Evolutionary conservation across 2,797 vertebrate species (phyloP).

Genomic region (Melanotaenia maccullochi): DNA sequence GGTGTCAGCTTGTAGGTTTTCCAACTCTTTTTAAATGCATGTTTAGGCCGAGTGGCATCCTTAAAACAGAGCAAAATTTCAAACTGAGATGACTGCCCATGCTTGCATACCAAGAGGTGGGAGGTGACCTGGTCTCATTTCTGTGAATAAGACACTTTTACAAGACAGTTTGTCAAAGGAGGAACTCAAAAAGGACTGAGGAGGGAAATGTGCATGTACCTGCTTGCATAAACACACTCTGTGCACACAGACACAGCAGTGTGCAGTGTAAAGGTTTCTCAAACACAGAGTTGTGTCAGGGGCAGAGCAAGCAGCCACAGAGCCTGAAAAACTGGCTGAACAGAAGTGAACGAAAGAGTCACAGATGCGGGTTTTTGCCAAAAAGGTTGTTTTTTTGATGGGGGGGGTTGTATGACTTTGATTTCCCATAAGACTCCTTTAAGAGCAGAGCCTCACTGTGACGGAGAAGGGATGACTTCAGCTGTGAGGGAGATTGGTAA

Average conservation of each 20-base stretch:
- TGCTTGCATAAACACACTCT: constrained; percentile 64
- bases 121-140: constrained; percentile 41
- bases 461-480: constrained; percentile 37
- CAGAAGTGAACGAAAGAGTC: constrained; percentile 29
- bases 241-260: constrained; percentile 58
- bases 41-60: constrained; percentile 11
- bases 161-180: constrained; percentile 74
- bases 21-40: constrained; percentile 3
- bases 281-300: constrained; percentile 65
- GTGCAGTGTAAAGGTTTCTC: constrained; percentile 60
- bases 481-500: constrained; percentile 6
- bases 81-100: constrained; percentile 42
- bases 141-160: constrained; percentile 63
- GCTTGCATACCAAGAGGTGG: constrained; percentile 56
- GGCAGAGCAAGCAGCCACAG: constrained; percentile 50
- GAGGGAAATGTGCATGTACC: constrained; percentile 35
- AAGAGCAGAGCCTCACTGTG: constrained; percentile 19
- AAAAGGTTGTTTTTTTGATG: constrained; percentile 11
- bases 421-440: not conserved
- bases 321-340: constrained; percentile 80
- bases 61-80: constrained; percentile 29
- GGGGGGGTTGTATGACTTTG: constrained; percentile 1
- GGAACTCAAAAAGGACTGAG: constrained; percentile 50
- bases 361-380: not conserved
- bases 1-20: constrained; percentile 44